Evolutionary conservation across 2,113 vertebrate species (phyloP), one percentile per base, ranked within the genome.

Genomic region (Tapirus terrestris): DNA sequence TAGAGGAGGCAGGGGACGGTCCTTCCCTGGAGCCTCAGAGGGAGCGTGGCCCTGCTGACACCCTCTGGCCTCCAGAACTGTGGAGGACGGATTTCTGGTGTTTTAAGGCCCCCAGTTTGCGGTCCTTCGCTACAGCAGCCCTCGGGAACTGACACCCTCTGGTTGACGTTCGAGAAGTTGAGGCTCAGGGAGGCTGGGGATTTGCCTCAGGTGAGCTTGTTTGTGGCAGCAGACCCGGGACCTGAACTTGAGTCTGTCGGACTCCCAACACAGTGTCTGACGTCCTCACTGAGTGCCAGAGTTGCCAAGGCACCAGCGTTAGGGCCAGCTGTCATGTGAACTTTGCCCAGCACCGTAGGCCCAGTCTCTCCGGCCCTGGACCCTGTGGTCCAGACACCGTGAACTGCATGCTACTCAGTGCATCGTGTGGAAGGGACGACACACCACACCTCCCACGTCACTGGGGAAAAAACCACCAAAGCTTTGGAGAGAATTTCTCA

Each of bases 61-160:
- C 43, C 61, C 56, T 29, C 45, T 13, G 79, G 61, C 51, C 31
- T 48, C 33, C 43, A 84, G 39, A 89, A 65, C 51, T 2, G 5
- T 18, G 43, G 33, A 36, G 25, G 56, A 68, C 17, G 21, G 39
- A 33, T 25, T 25, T 51, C 75, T 73, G 17, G 21, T 25, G 36
- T 85, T 53, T 39, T 3, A n/a, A 91, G 80, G 0, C 33, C n/a
- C n/a, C 51, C 3, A 5, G 25, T 39, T 13, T 45, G 81, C 11
- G 1, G 29, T 27, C 9, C 72, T 89, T 68, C 27, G 20, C 68
- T 56, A 23, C 1, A 6, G 48, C 4, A 9, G 14, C n/a, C 10
- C 33, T 12, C 1, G 21, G 29, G 43, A 27, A 29, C 9, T 13
- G 1, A 51, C 2, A 7, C 1, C 20, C 13, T 27, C 39, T n/a